These are phyloP conservation scores for Caenorhabditis becei DNA, from an alignment of 2,888 invertebrate species.

Conservation along the genomic window DNA sequence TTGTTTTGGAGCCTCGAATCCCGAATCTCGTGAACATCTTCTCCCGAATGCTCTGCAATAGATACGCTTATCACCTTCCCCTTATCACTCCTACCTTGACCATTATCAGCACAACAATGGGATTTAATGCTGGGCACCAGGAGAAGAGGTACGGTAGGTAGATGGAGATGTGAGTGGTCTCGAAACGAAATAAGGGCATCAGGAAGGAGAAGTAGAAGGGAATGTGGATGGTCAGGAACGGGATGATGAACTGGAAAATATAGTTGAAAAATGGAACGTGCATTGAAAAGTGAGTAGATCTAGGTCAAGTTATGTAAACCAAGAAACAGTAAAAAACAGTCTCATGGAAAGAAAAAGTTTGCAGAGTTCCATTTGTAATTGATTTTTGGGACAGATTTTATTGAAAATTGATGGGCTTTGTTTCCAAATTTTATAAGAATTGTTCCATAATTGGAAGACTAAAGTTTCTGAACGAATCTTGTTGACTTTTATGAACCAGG, in stretches of 20 bases:
- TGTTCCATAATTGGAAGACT: no score
- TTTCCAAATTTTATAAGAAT: no score
- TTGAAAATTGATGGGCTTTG: no score
- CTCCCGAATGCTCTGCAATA: conserved; percentile 50
- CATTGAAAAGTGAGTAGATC: no score
- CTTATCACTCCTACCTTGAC: conserved; percentile 34
- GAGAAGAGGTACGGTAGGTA: conserved; percentile 58
- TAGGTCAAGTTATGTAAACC: no score
- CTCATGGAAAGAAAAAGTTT: no score
- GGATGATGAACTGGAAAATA: conserved; percentile 54
- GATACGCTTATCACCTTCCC: background rate
- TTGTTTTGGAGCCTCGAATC: background rate
- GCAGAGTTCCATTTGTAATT: no score
- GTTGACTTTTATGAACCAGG: no score
- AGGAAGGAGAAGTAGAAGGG: conserved; percentile 59
- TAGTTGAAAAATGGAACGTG: no score
- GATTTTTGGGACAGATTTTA: no score
- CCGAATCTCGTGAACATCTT: conserved; percentile 2
- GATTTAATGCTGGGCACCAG: conserved; percentile 57
- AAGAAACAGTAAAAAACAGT: no score
- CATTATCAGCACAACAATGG: conserved; percentile 54
- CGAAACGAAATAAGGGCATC: conserved; percentile 47
- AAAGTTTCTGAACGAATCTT: no score
- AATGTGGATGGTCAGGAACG: conserved; percentile 60
- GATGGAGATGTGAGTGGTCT: conserved; percentile 28